These are phyloP conservation scores for Tetraodon nigroviridis DNA, from an alignment of 2,113 vertebrate genomes.

Conservation along the genomic window DNA sequence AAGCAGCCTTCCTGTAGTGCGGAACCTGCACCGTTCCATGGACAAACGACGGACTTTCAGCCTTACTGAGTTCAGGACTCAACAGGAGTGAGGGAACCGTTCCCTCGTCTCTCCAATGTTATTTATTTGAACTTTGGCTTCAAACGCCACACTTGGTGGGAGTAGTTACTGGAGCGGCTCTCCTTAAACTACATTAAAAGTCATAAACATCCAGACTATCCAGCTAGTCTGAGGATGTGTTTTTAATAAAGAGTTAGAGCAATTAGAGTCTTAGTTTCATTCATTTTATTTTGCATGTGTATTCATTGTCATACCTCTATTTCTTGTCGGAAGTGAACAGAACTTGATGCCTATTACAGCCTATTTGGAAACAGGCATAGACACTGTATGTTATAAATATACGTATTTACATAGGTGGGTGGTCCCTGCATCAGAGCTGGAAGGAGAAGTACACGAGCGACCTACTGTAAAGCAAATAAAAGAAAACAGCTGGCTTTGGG, in stretches of 20 bases:
- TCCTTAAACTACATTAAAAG: no score
- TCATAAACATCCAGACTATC: no score
- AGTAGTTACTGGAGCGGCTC: no score
- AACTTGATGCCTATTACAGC: slow-evolving; percentile 42
- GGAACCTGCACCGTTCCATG: not conserved
- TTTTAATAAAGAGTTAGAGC: no score
- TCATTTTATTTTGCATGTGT: not conserved
- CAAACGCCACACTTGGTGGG: no score
- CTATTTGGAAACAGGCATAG: slow-evolving; percentile 44
- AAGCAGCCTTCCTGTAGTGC: slow-evolving; percentile 56
- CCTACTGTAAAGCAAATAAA: slow-evolving; percentile 44
- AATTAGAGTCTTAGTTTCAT: no score
- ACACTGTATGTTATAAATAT: slow-evolving; percentile 50
- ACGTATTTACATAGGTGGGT: slow-evolving; percentile 60
- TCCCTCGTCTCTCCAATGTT: not conserved
- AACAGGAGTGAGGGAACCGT: no score
- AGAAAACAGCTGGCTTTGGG: slow-evolving; percentile 20
- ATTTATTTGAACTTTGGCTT: not conserved
- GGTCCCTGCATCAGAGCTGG: slow-evolving; percentile 30
- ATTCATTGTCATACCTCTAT: slow-evolving; percentile 20
- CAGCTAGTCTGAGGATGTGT: no score
- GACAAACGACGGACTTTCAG: not conserved
- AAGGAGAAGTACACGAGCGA: slow-evolving; percentile 5
- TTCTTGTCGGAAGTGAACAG: slow-evolving; percentile 19
- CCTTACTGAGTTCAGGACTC: not conserved